Conservation (phyloP, 1,140 invertebrate species). For the Aethina tumida region DNA sequence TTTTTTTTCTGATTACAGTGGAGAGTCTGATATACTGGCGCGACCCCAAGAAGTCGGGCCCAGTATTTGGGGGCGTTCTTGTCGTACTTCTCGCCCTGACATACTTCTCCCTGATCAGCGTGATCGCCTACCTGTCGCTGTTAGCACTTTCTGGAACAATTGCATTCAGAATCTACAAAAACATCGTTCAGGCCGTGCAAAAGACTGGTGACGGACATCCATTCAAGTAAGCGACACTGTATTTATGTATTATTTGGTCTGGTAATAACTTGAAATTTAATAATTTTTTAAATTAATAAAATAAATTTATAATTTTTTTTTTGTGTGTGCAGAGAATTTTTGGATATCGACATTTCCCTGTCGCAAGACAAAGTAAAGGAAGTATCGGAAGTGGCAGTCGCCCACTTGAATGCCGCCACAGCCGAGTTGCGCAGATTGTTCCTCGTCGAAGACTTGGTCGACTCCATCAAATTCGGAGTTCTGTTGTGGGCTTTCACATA, state of each 20-base stretch:
- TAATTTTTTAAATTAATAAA: neutral
- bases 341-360: slow-evolving; percentile 78
- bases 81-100: slow-evolving; percentile 83
- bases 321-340: slow-evolving; percentile 71
- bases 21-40: slow-evolving; percentile 95
- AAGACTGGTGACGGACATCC: slow-evolving; percentile 96
- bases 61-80: slow-evolving; percentile 80
- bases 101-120: slow-evolving; percentile 91
- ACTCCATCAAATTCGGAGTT: slow-evolving; percentile 90
- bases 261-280: neutral
- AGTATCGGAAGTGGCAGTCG: slow-evolving; percentile 69
- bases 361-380: slow-evolving; percentile 82
- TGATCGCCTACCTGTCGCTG: slow-evolving; percentile 85
- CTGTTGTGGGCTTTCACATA: slow-evolving; percentile 92
- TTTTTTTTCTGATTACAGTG: slow-evolving; percentile 27
- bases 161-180: slow-evolving; percentile 92
- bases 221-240: slow-evolving; percentile 71
- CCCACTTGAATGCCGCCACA: slow-evolving; percentile 71
- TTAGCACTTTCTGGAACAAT: slow-evolving; percentile 73
- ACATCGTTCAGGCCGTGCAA: slow-evolving; percentile 88
- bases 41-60: slow-evolving; percentile 85
- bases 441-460: slow-evolving; percentile 91
- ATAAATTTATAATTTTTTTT: slow-evolving; percentile 6
- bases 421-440: slow-evolving; percentile 83
- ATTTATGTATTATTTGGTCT: slow-evolving; percentile 4